Evolutionary conservation across 2,888 invertebrate genomes (phyloP), one percentile per base, ranked within the genome.

Genomic region (Willowsia nigromaculata): DNA sequence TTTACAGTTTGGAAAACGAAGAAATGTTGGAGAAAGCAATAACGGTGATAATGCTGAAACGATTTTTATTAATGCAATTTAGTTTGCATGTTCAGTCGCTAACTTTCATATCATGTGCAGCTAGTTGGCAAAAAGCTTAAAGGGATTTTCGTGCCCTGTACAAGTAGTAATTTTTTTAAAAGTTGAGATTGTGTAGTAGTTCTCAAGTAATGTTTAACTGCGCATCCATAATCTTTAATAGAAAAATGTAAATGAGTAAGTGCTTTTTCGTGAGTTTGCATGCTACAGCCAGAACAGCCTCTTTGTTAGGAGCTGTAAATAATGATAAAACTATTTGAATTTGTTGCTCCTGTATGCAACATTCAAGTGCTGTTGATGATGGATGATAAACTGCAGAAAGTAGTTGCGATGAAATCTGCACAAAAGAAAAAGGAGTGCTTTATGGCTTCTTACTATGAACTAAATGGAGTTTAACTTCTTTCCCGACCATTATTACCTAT

Each of bases 241-340:
- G n/a, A 56, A 84, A 56, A 30, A 71, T 84, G 33, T 22, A 56
- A 65, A 33, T 33, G 33, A 65, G 84, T 56, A 84, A 84, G 74
- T 84, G 74, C 43, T 74, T 53, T 71, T 84, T 84, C 84, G 84
- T 84, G 84, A 84, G 84, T n/a, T n/a, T 53, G 22, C 7, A 33
- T 33, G 65, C n/a, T 33, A n/a, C 11, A 43, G 13, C 25, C 37
- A 56, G n/a, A n/a, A n/a, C 56, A 56, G 7, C 25, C 56, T 25
- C 56, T 13, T 33, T 33, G 37, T 33, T 65, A 30, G n/a, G 33
- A 65, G 37, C 37, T 15, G 33, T 33, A 33, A 65, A 65, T 65
- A 65, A n/a, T 33, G 65, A 65, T 56, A 33, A 65, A 33, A 33
- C 30, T 33, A 65, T 65, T 59, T n/a, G 65, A 65, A n/a, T 65